Percentiles rank a stretch among this genome's conserved stretches.
phyloP scores from a whole-genome alignment of 2,113 vertebrate species.

The Todiramphus saurophagus region DNA sequence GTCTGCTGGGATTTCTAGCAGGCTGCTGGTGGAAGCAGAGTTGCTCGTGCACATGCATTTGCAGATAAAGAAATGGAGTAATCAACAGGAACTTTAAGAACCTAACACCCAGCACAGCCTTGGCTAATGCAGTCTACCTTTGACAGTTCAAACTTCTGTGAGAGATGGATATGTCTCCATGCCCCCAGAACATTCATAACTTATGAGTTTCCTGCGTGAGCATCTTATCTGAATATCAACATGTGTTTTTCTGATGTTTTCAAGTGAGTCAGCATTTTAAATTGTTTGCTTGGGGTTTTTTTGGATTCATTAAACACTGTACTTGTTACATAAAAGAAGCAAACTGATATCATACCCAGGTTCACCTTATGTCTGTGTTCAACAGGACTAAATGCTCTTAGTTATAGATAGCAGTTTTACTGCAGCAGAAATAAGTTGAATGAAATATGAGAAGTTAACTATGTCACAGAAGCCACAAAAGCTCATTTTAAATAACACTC shows the following conservation, averaged over 20 bases:
- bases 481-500: not conserved
- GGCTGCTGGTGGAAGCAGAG: not conserved
- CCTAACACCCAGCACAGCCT: not conserved
- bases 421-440: not conserved
- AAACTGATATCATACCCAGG: not conserved
- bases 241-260: not conserved
- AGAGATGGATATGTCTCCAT: accelerated
- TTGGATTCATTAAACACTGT: not conserved
- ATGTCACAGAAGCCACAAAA: not conserved
- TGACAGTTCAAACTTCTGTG: not conserved
- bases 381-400: not conserved
- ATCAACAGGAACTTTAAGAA: not conserved
- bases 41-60: not conserved
- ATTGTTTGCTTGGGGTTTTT: not conserved
- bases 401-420: not conserved
- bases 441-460: not conserved
- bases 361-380: not conserved
- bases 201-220: not conserved
- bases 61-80: not conserved
- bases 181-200: not conserved
- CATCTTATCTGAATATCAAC: not conserved
- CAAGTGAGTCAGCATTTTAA: not conserved
- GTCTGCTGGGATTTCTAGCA: not conserved
- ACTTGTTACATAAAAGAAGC: not conserved
- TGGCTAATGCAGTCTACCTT: not conserved